Evolutionary conservation across 2,797 vertebrate genomes (phyloP).

Genomic region (Gymnothorax javanicus): DNA sequence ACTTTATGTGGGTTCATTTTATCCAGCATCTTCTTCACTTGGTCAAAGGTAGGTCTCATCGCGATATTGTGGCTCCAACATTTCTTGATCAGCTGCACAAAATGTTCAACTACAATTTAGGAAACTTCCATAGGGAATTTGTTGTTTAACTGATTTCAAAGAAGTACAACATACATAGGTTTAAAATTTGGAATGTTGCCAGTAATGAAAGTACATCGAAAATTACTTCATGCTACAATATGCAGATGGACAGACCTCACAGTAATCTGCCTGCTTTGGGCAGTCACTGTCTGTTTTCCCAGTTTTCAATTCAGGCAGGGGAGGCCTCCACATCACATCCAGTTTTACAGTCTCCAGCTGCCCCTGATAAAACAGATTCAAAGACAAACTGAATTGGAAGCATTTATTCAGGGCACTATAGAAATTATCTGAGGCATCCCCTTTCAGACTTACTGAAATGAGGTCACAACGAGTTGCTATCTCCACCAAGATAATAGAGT

Average conservation of each 20-base stretch:
- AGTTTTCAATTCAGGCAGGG: constrained; percentile 68
- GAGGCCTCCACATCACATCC: constrained; percentile 70
- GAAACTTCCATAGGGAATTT: not conserved
- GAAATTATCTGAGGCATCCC: not conserved
- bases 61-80: constrained; percentile 72
- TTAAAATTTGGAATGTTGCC: not conserved
- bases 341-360: constrained; percentile 63
- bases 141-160: not conserved
- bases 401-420: not conserved
- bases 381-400: not conserved
- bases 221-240: not conserved
- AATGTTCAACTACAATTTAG: constrained; percentile 24
- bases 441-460: constrained; percentile 68
- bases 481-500: constrained; percentile 75
- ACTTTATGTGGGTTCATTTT: constrained; percentile 80
- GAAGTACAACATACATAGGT: not conserved
- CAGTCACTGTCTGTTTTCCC: constrained; percentile 71
- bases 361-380: constrained; percentile 53
- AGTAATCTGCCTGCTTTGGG: constrained; percentile 69
- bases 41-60: constrained; percentile 74
- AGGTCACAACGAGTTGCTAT: constrained; percentile 73
- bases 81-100: constrained; percentile 70
- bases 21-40: constrained; percentile 75
- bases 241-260: constrained; percentile 64
- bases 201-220: not conserved